Evolutionary conservation across 1,140 invertebrate species (phyloP).

Genomic region (Euura saliciscinereae): DNA sequence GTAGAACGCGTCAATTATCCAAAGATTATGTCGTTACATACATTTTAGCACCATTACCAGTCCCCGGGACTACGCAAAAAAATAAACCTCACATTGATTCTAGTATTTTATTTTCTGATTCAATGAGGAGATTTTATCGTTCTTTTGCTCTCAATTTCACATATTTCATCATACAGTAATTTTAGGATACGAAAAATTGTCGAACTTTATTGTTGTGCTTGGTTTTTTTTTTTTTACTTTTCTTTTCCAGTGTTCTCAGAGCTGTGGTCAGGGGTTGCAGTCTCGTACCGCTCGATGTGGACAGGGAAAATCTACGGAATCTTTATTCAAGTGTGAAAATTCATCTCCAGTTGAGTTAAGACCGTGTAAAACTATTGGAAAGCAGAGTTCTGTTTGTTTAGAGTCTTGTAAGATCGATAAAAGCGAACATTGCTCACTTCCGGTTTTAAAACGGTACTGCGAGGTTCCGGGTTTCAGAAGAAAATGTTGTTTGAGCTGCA

Average conservation of each 20-base stretch:
- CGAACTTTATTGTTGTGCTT: too few relatives aligned
- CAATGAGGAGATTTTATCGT: constrained; percentile 5
- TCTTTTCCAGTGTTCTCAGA: constrained; percentile 73
- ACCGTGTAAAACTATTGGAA: constrained; percentile 42
- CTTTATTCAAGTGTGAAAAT: constrained; percentile 60
- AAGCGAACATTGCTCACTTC: constrained; percentile 56
- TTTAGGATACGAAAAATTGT: too few relatives aligned
- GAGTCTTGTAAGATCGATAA: constrained; percentile 51
- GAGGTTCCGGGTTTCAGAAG: constrained; percentile 60
- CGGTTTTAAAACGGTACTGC: constrained; percentile 61
- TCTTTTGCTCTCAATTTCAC: constrained; percentile 14
- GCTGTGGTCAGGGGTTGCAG: constrained; percentile 75
- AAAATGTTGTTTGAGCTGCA: constrained; percentile 64
- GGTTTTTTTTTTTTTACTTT: constrained; percentile 16
- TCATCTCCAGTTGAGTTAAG: constrained; percentile 49
- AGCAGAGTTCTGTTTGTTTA: constrained; percentile 34
- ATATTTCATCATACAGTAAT: not conserved
- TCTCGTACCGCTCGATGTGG: constrained; percentile 71
- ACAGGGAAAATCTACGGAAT: constrained; percentile 48
- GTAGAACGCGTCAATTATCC: not conserved
- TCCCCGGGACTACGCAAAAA: not conserved
- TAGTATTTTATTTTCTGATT: not conserved
- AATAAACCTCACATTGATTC: not conserved
- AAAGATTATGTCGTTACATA: constrained; percentile 16
- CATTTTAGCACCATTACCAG: too few relatives aligned